phyloP scores from a whole-genome alignment of 1,140 invertebrate species.

The Cheumatopsyche charites region DNA sequence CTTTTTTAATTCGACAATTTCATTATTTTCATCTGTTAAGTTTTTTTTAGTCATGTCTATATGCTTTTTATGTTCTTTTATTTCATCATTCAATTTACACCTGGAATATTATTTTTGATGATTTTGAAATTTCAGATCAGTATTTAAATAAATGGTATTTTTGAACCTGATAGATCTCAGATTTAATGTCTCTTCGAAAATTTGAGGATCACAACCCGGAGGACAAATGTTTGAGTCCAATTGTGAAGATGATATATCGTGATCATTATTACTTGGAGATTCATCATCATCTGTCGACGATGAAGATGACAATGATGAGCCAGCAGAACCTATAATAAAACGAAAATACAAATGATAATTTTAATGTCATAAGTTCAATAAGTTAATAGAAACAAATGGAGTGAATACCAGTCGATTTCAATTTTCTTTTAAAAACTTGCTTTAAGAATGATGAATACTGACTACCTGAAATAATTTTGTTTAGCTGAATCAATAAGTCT shows the following conservation, averaged over 20 bases:
- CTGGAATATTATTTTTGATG: slow-evolving; percentile 14
- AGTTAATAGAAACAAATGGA: too few species aligned
- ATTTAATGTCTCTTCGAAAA: slow-evolving; percentile 70
- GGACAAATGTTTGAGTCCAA: slow-evolving; percentile 80
- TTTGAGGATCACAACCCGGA: slow-evolving; percentile 69
- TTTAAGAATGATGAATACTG: slow-evolving; percentile 20
- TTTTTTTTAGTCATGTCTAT: slow-evolving; percentile 31
- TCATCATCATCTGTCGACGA: slow-evolving; percentile 67
- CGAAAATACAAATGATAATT: too few species aligned
- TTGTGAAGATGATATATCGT: slow-evolving; percentile 65
- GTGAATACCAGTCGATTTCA: neutral
- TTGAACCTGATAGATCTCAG: slow-evolving; percentile 63
- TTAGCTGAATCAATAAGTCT: neutral
- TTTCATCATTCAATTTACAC: slow-evolving; percentile 38
- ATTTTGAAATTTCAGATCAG: neutral
- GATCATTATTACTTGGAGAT: slow-evolving; percentile 65
- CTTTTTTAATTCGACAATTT: slow-evolving; percentile 7
- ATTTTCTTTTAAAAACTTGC: slow-evolving; percentile 25
- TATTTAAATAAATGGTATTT: neutral
- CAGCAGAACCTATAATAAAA: too few species aligned
- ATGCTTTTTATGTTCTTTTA: slow-evolving; percentile 38
- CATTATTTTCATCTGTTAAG: slow-evolving; percentile 30
- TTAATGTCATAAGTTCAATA: too few species aligned
- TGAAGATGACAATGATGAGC: slow-evolving; percentile 54
- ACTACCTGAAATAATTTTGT: slow-evolving; percentile 25